These are phyloP conservation scores for Oscheius myriophilus DNA, from an alignment of 2,888 invertebrate species.

Conservation along the genomic window DNA sequence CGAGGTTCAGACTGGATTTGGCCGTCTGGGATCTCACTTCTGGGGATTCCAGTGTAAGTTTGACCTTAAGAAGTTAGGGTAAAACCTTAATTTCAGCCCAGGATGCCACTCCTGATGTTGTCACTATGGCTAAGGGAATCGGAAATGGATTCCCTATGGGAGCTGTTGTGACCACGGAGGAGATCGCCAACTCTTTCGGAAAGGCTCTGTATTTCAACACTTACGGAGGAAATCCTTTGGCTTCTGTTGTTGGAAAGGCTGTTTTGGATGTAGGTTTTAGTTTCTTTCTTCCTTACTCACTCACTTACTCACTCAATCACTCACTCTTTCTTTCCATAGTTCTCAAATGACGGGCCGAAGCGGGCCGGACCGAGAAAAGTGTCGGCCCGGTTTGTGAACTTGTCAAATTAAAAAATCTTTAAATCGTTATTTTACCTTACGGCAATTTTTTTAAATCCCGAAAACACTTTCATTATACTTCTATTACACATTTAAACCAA, in stretches of 20 bases:
- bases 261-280: conserved; percentile 85
- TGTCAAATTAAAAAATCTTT: too few relatives aligned
- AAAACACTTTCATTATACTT: too few relatives aligned
- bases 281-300: neutral
- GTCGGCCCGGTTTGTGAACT: too few relatives aligned
- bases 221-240: conserved; percentile 92
- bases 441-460: too few relatives aligned
- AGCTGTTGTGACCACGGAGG: conserved; percentile 90
- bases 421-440: too few relatives aligned
- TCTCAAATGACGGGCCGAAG: too few relatives aligned
- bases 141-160: conserved; percentile 92
- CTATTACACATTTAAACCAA: too few relatives aligned
- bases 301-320: neutral
- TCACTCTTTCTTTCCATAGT: too few relatives aligned
- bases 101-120: conserved; percentile 88
- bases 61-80: neutral
- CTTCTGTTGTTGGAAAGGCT: conserved; percentile 86
- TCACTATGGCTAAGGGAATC: conserved; percentile 90
- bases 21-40: conserved; percentile 89
- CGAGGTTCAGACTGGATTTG: conserved; percentile 93
- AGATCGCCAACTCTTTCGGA: conserved; percentile 78
- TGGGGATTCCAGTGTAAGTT: conserved; percentile 86
- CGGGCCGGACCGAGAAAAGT: too few relatives aligned
- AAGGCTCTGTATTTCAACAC: conserved; percentile 90
- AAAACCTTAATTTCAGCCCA: conserved; percentile 74